Evolutionary conservation across 2,797 vertebrate species (phyloP).

Genomic region (Neoniphon sammara): DNA sequence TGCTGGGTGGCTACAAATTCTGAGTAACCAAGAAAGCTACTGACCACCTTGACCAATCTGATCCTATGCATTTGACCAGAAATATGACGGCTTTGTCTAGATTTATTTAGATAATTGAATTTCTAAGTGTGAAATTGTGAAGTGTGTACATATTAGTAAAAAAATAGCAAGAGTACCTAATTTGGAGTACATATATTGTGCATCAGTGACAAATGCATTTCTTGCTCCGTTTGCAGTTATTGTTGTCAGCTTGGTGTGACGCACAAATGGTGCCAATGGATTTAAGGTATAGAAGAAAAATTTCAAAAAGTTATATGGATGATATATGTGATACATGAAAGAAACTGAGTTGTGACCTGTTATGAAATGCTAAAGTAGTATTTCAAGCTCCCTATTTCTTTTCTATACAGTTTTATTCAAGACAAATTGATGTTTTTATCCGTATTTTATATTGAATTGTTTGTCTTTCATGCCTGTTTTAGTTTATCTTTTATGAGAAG

Average conservation of each 20-base stretch:
- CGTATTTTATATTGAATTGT: not conserved
- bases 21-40: no score
- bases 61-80: not conserved
- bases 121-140: not conserved
- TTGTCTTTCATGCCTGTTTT: conserved; percentile 4
- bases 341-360: conserved; percentile 11
- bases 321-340: not conserved
- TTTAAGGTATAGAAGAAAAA: not conserved
- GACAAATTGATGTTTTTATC: no score
- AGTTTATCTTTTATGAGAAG: not conserved
- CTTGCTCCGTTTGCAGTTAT: not conserved
- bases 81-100: not conserved
- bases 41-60: no score
- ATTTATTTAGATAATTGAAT: not conserved
- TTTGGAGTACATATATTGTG: not conserved
- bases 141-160: not conserved
- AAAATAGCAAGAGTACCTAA: not conserved
- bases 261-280: not conserved
- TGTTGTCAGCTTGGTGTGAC: not conserved
- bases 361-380: conserved; percentile 6
- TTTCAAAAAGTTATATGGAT: not conserved
- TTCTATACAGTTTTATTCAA: not conserved
- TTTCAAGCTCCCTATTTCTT: conserved; percentile 5
- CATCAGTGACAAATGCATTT: not conserved
- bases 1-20: no score